Evolutionary conservation across 1,140 invertebrate genomes (phyloP).

Genomic region (Frieseomelitta varia): DNA sequence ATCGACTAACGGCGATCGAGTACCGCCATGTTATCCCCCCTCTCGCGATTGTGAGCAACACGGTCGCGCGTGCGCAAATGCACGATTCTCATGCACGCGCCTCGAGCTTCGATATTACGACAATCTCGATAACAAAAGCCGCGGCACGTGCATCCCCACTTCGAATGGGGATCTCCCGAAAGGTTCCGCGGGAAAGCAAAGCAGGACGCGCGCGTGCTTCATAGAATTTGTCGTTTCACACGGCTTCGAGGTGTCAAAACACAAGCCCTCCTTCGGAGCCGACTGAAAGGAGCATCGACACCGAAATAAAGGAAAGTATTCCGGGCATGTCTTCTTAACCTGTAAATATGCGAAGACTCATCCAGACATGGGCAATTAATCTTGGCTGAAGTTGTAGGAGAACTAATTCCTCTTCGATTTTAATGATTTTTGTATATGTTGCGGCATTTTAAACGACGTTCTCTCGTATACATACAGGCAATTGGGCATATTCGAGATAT

Average conservation of each 20-base stretch:
- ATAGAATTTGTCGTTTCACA: conserved; percentile 4
- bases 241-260: conserved; percentile 22
- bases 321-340: too few species aligned
- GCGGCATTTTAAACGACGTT: too few species aligned
- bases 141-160: conserved; percentile 52
- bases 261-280: not conserved
- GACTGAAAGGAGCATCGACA: not conserved
- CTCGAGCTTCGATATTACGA: conserved; percentile 31
- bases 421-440: too few species aligned
- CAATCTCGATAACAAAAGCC: conserved; percentile 52
- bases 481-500: too few species aligned
- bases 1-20: conserved; percentile 43
- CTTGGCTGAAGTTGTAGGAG: too few species aligned
- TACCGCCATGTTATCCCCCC: conserved; percentile 45
- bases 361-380: not conserved
- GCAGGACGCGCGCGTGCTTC: conserved; percentile 28
- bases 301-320: not conserved
- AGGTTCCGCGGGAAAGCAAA: conserved; percentile 49
- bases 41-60: conserved; percentile 36
- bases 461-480: too few species aligned
- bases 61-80: conserved; percentile 42
- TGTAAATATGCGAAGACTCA: not conserved
- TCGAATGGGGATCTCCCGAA: conserved; percentile 19
- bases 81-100: conserved; percentile 35
- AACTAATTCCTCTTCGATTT: too few species aligned